Conservation (phyloP, 2,888 invertebrate genomes). For the Sarcophaga subvicina region DNA sequence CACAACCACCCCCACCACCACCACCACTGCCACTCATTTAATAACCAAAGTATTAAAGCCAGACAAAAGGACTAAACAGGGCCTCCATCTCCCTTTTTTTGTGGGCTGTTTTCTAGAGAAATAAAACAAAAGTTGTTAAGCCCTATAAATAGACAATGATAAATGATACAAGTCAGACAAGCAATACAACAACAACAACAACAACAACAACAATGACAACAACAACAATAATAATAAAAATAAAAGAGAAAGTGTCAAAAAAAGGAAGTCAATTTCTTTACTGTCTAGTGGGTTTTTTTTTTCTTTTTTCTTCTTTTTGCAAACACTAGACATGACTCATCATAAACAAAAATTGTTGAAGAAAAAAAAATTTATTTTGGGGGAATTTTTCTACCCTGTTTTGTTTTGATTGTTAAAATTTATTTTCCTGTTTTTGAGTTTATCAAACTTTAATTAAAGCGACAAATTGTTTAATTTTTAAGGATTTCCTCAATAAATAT, state of each 20-base stretch:
- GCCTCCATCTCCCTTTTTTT: background rate
- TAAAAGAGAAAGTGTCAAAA: constrained; percentile 43
- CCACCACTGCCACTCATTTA: background rate
- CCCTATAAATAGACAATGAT: constrained; percentile 38
- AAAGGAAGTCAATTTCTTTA: constrained; percentile 41
- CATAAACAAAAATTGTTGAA: constrained; percentile 1
- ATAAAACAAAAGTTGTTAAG: constrained; percentile 18
- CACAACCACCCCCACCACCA: background rate
- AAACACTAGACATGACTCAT: constrained; percentile 27
- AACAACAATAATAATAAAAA: background rate
- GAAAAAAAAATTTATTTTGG: background rate
- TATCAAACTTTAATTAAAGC: constrained; percentile 25
- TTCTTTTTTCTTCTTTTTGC: background rate
- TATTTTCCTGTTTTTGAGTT: background rate
- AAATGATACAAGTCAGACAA: constrained; percentile 26
- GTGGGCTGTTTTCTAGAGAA: background rate
- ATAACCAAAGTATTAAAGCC: constrained; percentile 4
- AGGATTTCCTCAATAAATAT: background rate
- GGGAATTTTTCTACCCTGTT: background rate
- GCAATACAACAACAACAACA: constrained; percentile 7
- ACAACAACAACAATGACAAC: background rate
- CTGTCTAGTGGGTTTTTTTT: constrained; percentile 6
- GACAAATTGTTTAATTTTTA: constrained; percentile 31
- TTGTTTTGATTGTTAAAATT: background rate
- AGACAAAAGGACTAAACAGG: constrained; percentile 24